Evolutionary conservation across 2,888 invertebrate species (phyloP).

Genomic region (Acleris sparsana): DNA sequence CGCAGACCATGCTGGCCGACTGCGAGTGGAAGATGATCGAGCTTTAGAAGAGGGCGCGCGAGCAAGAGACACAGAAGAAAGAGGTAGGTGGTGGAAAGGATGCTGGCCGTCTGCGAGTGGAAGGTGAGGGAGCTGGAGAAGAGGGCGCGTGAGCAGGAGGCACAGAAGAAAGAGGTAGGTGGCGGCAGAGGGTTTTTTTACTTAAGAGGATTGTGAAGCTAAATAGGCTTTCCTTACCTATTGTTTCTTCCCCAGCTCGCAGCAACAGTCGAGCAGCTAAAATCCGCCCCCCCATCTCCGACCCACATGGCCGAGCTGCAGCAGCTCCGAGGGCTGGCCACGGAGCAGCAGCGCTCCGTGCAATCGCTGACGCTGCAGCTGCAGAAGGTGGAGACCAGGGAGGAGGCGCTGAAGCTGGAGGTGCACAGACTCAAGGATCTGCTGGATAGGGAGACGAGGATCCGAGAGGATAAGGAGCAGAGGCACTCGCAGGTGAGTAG

Average conservation of each 20-base stretch:
- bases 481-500: conserved; percentile 57
- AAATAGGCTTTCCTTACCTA: too few relatives aligned
- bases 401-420: conserved; percentile 76
- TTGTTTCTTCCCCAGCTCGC: conserved; percentile 53
- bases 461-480: conserved; percentile 66
- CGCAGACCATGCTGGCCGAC: conserved; percentile 89
- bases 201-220: too few relatives aligned
- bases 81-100: conserved; percentile 86
- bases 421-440: conserved; percentile 72
- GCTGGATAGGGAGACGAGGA: conserved; percentile 74
- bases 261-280: conserved; percentile 60
- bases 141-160: conserved; percentile 85
- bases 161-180: too few relatives aligned
- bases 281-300: conserved; percentile 57
- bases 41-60: conserved; percentile 88
- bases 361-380: conserved; percentile 81
- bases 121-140: conserved; percentile 90
- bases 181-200: too few relatives aligned
- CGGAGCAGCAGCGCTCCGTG: conserved; percentile 84
- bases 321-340: conserved; percentile 75
- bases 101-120: conserved; percentile 93
- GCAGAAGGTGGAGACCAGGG: conserved; percentile 75
- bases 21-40: conserved; percentile 93
- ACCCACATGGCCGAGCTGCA: conserved; percentile 67
- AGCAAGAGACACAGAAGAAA: conserved; percentile 83